These are phyloP conservation scores for Pollenia griseotomentosa DNA, from an alignment of 2,888 invertebrate species.

Conservation along the genomic window DNA sequence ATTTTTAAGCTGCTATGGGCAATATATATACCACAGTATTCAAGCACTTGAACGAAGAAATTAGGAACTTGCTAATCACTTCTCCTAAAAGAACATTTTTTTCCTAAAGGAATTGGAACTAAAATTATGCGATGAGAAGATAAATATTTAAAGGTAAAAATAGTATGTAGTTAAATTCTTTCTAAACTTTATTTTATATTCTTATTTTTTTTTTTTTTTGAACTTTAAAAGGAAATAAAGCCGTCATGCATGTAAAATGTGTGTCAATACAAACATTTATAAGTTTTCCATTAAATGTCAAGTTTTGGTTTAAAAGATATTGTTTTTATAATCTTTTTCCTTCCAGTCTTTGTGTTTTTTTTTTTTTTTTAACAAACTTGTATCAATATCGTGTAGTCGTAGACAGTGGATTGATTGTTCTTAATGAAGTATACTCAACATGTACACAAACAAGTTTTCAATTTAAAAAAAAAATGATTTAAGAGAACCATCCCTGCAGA, in stretches of 20 bases:
- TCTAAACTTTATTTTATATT: too few relatives aligned
- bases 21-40: too few relatives aligned
- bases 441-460: background rate
- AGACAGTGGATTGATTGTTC: background rate
- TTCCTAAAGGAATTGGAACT: too few relatives aligned
- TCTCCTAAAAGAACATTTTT: too few relatives aligned
- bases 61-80: too few relatives aligned
- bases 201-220: too few relatives aligned
- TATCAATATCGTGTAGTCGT: background rate
- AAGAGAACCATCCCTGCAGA: background rate
- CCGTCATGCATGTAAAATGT: constrained; percentile 3
- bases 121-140: too few relatives aligned
- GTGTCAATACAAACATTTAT: constrained; percentile 8
- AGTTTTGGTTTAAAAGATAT: background rate
- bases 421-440: constrained; percentile 4
- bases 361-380: background rate
- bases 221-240: background rate
- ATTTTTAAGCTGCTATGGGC: too few relatives aligned
- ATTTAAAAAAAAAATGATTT: background rate
- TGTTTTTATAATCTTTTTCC: background rate
- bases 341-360: background rate
- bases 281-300: constrained; percentile 32
- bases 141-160: too few relatives aligned
- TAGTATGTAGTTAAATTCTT: too few relatives aligned
- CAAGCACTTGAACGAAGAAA: too few relatives aligned